These are phyloP conservation scores for Drosophila borborema DNA, from an alignment of 2,888 invertebrate species.

Conservation along the genomic window DNA sequence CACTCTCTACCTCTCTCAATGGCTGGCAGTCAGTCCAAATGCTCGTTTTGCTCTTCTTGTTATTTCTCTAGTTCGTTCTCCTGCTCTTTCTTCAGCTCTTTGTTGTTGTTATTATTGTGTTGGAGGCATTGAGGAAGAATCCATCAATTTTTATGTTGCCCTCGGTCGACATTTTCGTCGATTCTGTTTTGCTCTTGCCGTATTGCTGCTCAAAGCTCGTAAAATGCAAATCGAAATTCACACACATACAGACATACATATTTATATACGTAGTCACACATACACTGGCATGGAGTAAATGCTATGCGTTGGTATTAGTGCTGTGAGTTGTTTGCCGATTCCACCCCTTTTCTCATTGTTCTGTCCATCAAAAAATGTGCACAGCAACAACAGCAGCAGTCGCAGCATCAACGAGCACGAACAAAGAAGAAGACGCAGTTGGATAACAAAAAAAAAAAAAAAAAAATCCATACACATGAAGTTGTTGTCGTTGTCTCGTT, in stretches of 20 bases:
- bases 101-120: constrained; percentile 46
- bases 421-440: constrained; percentile 55
- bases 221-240: constrained; percentile 83
- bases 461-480: constrained; percentile 65
- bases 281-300: constrained; percentile 24
- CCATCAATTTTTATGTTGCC: constrained; percentile 83
- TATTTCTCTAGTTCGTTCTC: constrained; percentile 24
- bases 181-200: constrained; percentile 65
- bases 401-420: constrained; percentile 27
- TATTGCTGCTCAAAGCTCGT: constrained; percentile 55
- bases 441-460: constrained; percentile 2
- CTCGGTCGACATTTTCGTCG: constrained; percentile 77
- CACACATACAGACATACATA: constrained; percentile 11
- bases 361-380: constrained; percentile 83
- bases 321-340: constrained; percentile 69
- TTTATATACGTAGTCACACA: constrained; percentile 7
- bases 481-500: constrained; percentile 69
- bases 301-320: constrained; percentile 49
- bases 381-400: constrained; percentile 38
- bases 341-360: constrained; percentile 85
- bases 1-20: constrained; percentile 32
- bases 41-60: constrained; percentile 37
- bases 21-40: constrained; percentile 9
- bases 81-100: constrained; percentile 1
- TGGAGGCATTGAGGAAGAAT: constrained; percentile 78